Percentiles rank a stretch among this genome's conserved stretches.
These are phyloP conservation scores for Lasioglossum lativentre DNA, from an alignment of 2,888 invertebrate genomes.

Conservation along the genomic window DNA sequence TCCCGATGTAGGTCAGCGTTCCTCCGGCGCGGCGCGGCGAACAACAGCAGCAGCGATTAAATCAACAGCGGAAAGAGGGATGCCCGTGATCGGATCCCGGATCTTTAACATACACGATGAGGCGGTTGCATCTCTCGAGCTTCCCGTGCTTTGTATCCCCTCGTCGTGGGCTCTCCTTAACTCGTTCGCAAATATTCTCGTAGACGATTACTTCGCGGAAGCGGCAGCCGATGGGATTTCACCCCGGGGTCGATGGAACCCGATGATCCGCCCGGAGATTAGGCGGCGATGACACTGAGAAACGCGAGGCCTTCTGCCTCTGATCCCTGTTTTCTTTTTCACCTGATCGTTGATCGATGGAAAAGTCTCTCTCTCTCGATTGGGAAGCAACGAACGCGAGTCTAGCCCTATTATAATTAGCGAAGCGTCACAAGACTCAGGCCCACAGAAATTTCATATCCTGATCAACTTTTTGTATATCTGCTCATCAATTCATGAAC, in stretches of 20 bases:
- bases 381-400: background rate
- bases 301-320: background rate
- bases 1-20: conserved; percentile 37
- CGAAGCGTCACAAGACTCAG: too few species aligned
- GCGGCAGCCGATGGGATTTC: conserved; percentile 5
- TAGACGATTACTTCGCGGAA: conserved; percentile 17
- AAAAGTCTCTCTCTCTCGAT: background rate
- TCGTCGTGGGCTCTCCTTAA: background rate
- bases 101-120: conserved; percentile 18
- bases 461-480: too few species aligned
- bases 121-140: background rate
- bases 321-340: background rate
- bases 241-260: background rate
- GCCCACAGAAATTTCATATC: too few species aligned
- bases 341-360: background rate
- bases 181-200: conserved; percentile 21
- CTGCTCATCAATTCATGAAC: too few species aligned
- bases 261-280: background rate
- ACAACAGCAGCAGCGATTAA: conserved; percentile 27
- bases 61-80: conserved; percentile 20
- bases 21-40: background rate
- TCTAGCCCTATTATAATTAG: too few species aligned
- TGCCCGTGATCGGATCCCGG: conserved; percentile 13
- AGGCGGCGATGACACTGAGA: conserved; percentile 31
- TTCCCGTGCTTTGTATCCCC: conserved; percentile 19